Evolutionary conservation across 2,888 invertebrate species (phyloP), one percentile per base, ranked within the genome.

Genomic region (Polydrusus cervinus): DNA sequence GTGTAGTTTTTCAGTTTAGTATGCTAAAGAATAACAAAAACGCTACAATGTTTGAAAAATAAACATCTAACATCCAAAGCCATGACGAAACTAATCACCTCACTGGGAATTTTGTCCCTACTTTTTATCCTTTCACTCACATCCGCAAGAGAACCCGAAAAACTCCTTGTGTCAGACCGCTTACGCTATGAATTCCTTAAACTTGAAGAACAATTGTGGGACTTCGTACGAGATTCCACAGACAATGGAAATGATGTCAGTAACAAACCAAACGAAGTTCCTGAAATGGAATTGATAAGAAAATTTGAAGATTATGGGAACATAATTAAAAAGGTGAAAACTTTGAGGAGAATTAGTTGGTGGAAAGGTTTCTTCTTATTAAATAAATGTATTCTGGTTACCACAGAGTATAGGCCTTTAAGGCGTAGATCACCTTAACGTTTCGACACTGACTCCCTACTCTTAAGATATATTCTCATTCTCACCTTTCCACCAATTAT

Each of bases 131-230:
- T 45, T 13, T 16, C 43, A 51, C 66, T 16, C 57, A 25, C 5
- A 9, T 45, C 13, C 75, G 73, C 34, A 75, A 79, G 25, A 77
- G 78, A 38, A 71, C 79, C n/a, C 30, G 68, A 66, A 16, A 81
- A 80, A 74, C 53, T 81, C 5, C 60, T 79, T 1, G 9, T 74
- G 13, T 89, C 93, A n/a, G 93, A 94, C 84, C 84, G 89, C 69
- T 83, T 92, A 74, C 90, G 93, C 38, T 87, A 88, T 14, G 88
- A 90, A 65, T 90, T 94, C 81, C 86, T 92, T 51, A 84, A 86
- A 16, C 80, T 92, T 66, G 93, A 93, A 84, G 85, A 87, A 51
- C 85, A 88, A n/a, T 82, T 91, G 20, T 86, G 86, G 86, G 78
- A 81, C 30, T 78, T 79, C 65, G 79, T 84, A 9, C 53, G 80